Evolutionary conservation across 2,113 vertebrate species (phyloP).

Genomic region (Nothocercus nigrocapillus): DNA sequence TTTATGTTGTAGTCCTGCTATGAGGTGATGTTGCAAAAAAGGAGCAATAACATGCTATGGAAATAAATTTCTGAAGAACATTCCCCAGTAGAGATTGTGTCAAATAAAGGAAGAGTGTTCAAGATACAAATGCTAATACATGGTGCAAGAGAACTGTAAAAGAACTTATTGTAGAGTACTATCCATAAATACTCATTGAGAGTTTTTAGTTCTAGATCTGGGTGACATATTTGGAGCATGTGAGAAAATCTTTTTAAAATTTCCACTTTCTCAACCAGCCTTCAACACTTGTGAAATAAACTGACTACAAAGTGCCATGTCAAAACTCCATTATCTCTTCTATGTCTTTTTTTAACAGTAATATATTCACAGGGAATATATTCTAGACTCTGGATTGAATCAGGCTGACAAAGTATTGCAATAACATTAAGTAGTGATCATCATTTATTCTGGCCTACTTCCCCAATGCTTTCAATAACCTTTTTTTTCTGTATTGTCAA

Average conservation of each 20-base stretch:
- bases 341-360: conserved; percentile 56
- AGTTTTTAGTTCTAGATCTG: conserved; percentile 43
- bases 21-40: background rate
- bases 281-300: conserved; percentile 73
- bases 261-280: conserved; percentile 63
- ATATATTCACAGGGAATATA: conserved; percentile 49
- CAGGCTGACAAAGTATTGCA: conserved; percentile 33
- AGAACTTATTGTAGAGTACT: conserved; percentile 13
- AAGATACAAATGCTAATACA: background rate
- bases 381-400: conserved; percentile 44
- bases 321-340: conserved; percentile 42
- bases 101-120: background rate
- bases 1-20: background rate
- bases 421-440: background rate
- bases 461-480: background rate
- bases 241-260: conserved; percentile 60
- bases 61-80: background rate
- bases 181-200: background rate
- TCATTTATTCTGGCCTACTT: conserved; percentile 27
- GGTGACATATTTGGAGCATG: conserved; percentile 69
- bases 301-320: conserved; percentile 55
- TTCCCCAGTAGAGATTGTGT: background rate
- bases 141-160: background rate
- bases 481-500: background rate
- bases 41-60: background rate